Base-by-base conservation (phyloP, 1,140 invertebrate species). In the Vanessa tameamea region DNA sequence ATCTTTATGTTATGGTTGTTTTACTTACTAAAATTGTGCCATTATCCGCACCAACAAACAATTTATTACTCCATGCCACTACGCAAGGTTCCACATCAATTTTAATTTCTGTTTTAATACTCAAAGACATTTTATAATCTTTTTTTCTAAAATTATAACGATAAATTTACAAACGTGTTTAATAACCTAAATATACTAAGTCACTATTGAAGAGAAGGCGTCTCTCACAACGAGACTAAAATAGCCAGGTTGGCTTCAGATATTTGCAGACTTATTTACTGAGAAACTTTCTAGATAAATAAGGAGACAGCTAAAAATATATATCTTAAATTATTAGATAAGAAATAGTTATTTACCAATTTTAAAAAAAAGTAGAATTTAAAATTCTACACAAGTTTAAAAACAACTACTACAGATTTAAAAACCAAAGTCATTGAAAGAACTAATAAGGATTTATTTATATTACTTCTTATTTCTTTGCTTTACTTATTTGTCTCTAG, bases 21-120 rank as follows among this genome's bases (percentile, higher is more conserved):
- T 7, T 76, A 86, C 87, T 89, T 82, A 91, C 90, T 69, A 85
- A 81, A 64, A 92, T 84, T 50, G 80, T 82, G 15, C 90, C 90
- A 73, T 80, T 84, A 78, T 89, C 89, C 12, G 83, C 83, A 31
- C 90, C 90, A 69, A 91, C 79, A 74, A 83, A 91, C 37, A 92
- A 73, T 75, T 83, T 82, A 20, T 83, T 82, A 69, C 86, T 81
- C 86, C 82, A 92, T 61, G 87, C 85, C 31, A 82, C 73, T 3
- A 92, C 87, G 76, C 86, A 88, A 15, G 90, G 90, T 64, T 90
- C 90, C 0, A 83, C 84, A 26, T 82, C 83, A 16, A 90, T 67
- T 82, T 87, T 90, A 8, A 70, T 76, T 82, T 92, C 87, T 12
- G 47, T 53, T 67, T 83, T 83, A 73, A 92, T 79, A 81, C 82